These are phyloP conservation scores for Colossoma macropomum DNA, from an alignment of 2,113 vertebrate genomes.

Conservation along the genomic window DNA sequence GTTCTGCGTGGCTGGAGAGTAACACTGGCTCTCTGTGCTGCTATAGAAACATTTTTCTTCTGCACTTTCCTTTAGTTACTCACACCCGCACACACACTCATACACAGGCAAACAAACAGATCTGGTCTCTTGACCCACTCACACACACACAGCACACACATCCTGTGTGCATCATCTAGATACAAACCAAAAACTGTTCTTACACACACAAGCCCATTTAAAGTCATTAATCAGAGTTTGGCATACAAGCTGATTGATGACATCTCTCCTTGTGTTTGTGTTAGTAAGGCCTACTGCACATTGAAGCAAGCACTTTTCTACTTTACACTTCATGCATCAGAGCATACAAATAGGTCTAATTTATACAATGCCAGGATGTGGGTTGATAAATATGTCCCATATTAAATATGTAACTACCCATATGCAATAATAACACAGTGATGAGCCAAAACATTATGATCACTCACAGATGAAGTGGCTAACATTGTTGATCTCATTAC, in stretches of 20 bases:
- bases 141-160: slow-evolving; percentile 40
- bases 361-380: neutral
- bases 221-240: slow-evolving; percentile 34
- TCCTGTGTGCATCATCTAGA: slow-evolving; percentile 15
- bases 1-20: slow-evolving; percentile 15
- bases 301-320: slow-evolving; percentile 43
- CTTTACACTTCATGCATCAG: slow-evolving; percentile 38
- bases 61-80: neutral
- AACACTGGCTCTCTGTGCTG: slow-evolving; percentile 25
- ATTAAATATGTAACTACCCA: no score
- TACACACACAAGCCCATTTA: slow-evolving; percentile 4
- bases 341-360: neutral
- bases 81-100: slow-evolving; percentile 13
- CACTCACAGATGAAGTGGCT: no score
- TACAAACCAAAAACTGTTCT: neutral
- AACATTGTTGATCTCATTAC: no score
- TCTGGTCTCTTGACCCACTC: neutral
- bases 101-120: slow-evolving; percentile 36
- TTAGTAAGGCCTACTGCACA: slow-evolving; percentile 20
- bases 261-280: slow-evolving; percentile 16
- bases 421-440: no score
- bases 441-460: no score
- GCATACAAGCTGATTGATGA: slow-evolving; percentile 47
- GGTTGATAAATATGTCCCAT: neutral
- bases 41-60: slow-evolving; percentile 16